Evolutionary conservation across 2,113 vertebrate genomes (phyloP).

Genomic region (Chamaea fasciata): DNA sequence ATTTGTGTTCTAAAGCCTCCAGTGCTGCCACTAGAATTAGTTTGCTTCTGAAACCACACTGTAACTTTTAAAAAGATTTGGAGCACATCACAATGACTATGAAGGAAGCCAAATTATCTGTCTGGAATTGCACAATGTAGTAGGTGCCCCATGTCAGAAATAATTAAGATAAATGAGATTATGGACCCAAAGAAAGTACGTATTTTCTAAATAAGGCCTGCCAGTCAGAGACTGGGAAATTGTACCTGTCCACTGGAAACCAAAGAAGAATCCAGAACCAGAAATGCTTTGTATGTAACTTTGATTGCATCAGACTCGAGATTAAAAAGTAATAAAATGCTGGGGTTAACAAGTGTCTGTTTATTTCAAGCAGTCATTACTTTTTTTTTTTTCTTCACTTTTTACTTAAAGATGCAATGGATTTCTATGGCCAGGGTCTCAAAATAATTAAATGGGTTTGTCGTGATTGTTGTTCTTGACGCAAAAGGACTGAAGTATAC

Average conservation of each 20-base stretch:
- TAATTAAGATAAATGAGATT: background rate
- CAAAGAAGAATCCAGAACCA: background rate
- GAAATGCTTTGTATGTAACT: background rate
- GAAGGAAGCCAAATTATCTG: background rate
- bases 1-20: background rate
- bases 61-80: background rate
- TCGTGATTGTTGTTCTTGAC: slow-evolving; percentile 78
- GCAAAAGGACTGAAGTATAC: slow-evolving; percentile 71
- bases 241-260: background rate
- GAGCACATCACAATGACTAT: background rate
- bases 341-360: background rate
- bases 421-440: slow-evolving; percentile 75
- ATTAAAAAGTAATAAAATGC: background rate
- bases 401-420: slow-evolving; percentile 17
- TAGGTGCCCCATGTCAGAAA: background rate
- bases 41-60: background rate
- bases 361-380: background rate
- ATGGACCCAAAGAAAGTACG: background rate
- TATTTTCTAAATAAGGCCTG: background rate
- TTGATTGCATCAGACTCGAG: background rate
- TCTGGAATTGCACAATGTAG: background rate
- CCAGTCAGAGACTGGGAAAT: background rate
- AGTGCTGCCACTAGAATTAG: background rate
- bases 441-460: slow-evolving; percentile 76
- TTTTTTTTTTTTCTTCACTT: background rate